Conservation (phyloP, 64 coral and sea anemone genomes). For the Catalaphyllia jardinei region DNA sequence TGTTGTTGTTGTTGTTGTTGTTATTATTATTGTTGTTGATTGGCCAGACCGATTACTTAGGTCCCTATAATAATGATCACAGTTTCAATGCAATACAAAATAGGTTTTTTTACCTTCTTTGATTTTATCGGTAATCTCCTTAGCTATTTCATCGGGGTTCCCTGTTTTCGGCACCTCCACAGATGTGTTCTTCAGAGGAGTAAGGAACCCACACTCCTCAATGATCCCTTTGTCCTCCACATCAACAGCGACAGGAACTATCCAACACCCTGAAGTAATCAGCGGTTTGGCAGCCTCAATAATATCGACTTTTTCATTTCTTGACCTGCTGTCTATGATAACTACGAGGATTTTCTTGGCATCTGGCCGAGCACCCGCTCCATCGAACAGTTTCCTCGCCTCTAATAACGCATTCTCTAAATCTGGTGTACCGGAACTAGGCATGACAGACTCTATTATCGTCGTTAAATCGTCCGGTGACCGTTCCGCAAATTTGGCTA, state of each 20-base stretch:
- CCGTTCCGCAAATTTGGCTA: slow-evolving; percentile 4
- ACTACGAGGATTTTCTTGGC: slow-evolving; percentile 72
- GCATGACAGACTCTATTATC: not conserved
- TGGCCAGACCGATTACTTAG: too few species aligned
- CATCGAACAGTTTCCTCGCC: slow-evolving; percentile 24
- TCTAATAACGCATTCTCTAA: slow-evolving; percentile 6
- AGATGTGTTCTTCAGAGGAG: slow-evolving; percentile 63
- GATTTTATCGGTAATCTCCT: slow-evolving; percentile 66
- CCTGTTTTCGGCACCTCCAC: slow-evolving; percentile 43
- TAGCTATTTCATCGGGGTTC: slow-evolving; percentile 46
- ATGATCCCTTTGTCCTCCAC: slow-evolving; percentile 38
- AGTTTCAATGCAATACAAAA: too few species aligned
- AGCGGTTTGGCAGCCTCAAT: slow-evolving; percentile 46
- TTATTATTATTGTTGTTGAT: too few species aligned
- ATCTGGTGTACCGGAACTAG: not conserved
- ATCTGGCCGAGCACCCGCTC: slow-evolving; percentile 43
- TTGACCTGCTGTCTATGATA: slow-evolving; percentile 67
- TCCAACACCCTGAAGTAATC: slow-evolving; percentile 34
- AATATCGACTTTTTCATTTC: slow-evolving; percentile 37
- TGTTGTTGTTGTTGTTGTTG: too few species aligned
- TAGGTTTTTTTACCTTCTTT: slow-evolving; percentile 63
- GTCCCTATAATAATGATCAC: too few species aligned
- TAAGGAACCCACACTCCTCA: slow-evolving; percentile 45
- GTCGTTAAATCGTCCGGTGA: slow-evolving; percentile 6
- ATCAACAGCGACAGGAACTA: slow-evolving; percentile 59